These are phyloP conservation scores for Capromys pilorides DNA, from an alignment of 2,797 vertebrate genomes.

Conservation along the genomic window DNA sequence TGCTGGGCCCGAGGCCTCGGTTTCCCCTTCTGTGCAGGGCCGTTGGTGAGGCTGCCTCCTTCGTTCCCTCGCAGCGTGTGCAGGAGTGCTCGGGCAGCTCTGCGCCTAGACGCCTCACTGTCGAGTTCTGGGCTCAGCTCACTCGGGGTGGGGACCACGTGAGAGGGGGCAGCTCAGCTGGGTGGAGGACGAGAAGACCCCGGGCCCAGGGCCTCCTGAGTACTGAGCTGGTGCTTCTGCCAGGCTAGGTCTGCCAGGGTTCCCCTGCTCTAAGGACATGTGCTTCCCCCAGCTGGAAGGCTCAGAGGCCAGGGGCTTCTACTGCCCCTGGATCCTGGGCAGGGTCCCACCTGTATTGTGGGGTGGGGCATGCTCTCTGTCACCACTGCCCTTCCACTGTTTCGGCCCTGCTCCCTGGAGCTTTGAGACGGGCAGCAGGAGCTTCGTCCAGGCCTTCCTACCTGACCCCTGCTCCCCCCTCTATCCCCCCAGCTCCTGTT, in stretches of 20 bases:
- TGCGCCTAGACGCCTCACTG: neutral
- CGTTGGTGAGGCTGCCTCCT: too few species aligned
- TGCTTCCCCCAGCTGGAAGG: neutral
- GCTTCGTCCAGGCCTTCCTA: neutral
- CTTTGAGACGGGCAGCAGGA: too few species aligned
- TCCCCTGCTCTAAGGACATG: neutral
- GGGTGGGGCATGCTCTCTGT: neutral
- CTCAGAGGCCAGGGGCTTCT: neutral
- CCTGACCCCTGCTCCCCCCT: neutral
- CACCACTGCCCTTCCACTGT: accelerated
- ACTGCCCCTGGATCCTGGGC: too few species aligned
- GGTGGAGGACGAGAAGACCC: too few species aligned
- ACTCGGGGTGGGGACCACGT: neutral
- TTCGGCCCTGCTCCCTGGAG: neutral
- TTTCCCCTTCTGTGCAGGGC: neutral
- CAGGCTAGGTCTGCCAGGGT: neutral
- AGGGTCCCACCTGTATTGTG: neutral
- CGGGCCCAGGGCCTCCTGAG: too few species aligned
- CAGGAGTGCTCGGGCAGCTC: neutral
- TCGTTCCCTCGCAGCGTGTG: neutral
- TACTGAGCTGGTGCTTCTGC: neutral
- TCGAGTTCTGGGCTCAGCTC: too few species aligned
- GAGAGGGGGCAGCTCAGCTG: neutral
- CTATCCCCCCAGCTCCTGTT: neutral
- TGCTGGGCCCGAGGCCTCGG: neutral